Percentiles rank a stretch among this genome's conserved stretches.
phyloP scores from a whole-genome alignment of 2,797 vertebrate genomes.

The Falco berigora region DNA sequence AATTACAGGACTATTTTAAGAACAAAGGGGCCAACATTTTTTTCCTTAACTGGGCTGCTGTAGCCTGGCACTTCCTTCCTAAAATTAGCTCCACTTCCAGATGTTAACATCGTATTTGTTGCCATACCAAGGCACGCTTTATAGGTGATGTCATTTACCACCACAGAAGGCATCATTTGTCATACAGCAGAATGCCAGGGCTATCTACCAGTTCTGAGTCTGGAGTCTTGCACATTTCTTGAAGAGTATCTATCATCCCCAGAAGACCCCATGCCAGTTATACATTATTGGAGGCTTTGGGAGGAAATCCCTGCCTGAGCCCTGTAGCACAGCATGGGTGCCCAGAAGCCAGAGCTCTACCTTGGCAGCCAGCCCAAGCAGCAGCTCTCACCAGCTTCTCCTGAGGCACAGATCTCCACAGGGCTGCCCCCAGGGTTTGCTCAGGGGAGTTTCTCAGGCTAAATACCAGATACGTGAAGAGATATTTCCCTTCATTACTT shows the following conservation, averaged over 20 bases:
- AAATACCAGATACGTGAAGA: not conserved
- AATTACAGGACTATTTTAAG: not conserved
- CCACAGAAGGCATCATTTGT: not conserved
- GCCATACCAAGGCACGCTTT: not conserved
- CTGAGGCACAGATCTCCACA: not conserved
- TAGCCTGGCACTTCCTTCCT: not conserved
- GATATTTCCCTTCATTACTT: not conserved
- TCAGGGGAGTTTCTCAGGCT: not conserved
- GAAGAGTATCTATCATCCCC: not conserved
- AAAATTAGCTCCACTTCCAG: conserved; percentile 4
- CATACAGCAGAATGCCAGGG: not conserved
- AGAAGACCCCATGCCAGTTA: not conserved
- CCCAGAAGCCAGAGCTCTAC: not conserved
- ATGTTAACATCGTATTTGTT: not conserved
- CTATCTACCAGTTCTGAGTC: not conserved
- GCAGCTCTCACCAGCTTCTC: not conserved
- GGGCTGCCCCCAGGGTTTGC: not conserved
- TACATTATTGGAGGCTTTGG: not conserved
- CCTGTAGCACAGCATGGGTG: not conserved
- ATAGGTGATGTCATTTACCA: not conserved
- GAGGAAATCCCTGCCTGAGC: not conserved
- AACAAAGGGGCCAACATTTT: not conserved
- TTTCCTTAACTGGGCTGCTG: not conserved
- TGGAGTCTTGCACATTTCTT: not conserved
- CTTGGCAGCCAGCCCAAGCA: not conserved